These are phyloP conservation scores for Neodiprion virginianus DNA, from an alignment of 1,140 invertebrate species.

Conservation along the genomic window DNA sequence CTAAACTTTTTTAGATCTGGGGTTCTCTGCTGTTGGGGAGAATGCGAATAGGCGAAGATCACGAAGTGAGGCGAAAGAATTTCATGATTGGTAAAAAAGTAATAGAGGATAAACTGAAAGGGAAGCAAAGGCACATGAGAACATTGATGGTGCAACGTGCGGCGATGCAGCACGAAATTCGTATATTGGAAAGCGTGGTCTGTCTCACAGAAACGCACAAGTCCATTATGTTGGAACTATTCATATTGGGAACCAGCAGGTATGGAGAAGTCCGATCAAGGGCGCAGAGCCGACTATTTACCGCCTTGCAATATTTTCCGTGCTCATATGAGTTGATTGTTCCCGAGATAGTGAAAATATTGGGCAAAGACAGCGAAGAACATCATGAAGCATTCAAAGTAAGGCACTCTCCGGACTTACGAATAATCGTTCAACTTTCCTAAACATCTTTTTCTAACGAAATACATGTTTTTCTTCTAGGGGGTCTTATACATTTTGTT, in stretches of 20 bases:
- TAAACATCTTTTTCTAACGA: neutral
- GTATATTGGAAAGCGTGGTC: slow-evolving; percentile 55
- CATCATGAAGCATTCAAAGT: slow-evolving; percentile 79
- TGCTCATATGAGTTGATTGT: slow-evolving; percentile 69
- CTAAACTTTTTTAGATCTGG: slow-evolving; percentile 65
- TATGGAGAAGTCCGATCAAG: slow-evolving; percentile 73
- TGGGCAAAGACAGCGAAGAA: slow-evolving; percentile 65
- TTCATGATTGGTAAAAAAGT: slow-evolving; percentile 67
- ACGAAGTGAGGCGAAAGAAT: slow-evolving; percentile 66
- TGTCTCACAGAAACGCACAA: slow-evolving; percentile 67
- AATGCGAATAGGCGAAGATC: slow-evolving; percentile 59
- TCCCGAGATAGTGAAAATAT: slow-evolving; percentile 66
- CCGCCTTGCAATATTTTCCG: slow-evolving; percentile 62
- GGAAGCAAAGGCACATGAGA: slow-evolving; percentile 69
- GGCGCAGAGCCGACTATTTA: slow-evolving; percentile 69
- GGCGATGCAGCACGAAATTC: slow-evolving; percentile 72
- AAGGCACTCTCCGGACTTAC: slow-evolving; percentile 24
- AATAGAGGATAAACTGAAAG: slow-evolving; percentile 68
- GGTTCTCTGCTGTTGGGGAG: slow-evolving; percentile 66
- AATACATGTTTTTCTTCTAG: slow-evolving; percentile 47
- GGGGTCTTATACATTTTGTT: slow-evolving; percentile 81
- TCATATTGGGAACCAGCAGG: slow-evolving; percentile 70
- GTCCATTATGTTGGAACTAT: slow-evolving; percentile 69
- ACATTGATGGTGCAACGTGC: slow-evolving; percentile 71
- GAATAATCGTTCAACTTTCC: slow-evolving; percentile 12